These are phyloP conservation scores for Prosopocoilus inquinatus DNA, from an alignment of 2,888 invertebrate species.

Conservation along the genomic window DNA sequence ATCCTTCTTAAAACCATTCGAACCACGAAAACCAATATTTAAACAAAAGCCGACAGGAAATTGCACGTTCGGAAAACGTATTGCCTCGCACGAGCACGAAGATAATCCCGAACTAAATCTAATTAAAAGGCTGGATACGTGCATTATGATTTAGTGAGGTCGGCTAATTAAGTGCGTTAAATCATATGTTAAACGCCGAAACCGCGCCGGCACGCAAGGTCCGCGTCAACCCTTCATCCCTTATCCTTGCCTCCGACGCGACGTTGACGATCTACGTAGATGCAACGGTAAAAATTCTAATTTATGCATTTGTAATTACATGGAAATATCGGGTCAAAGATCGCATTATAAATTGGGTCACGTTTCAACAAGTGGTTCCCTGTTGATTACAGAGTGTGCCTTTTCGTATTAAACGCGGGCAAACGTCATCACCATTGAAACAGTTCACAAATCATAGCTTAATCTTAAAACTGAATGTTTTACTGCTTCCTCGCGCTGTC, in stretches of 20 bases:
- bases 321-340: too few species aligned
- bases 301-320: too few species aligned
- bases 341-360: constrained; percentile 5
- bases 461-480: neutral
- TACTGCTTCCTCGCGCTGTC: constrained; percentile 7
- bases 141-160: constrained; percentile 16
- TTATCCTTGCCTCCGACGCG: too few species aligned
- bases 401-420: constrained; percentile 17
- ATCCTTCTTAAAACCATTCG: too few species aligned
- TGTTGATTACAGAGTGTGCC: constrained; percentile 24
- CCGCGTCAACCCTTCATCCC: too few species aligned
- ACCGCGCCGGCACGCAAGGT: too few species aligned
- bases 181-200: neutral
- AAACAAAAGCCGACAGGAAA: too few species aligned
- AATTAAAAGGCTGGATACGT: constrained; percentile 22
- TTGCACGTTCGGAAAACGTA: too few species aligned
- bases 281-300: too few species aligned
- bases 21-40: too few species aligned
- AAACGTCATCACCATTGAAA: neutral
- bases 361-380: constrained; percentile 41
- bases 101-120: constrained; percentile 20
- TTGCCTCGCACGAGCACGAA: constrained; percentile 7
- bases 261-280: too few species aligned
- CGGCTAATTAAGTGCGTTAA: constrained; percentile 11
- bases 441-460: neutral